Base-by-base conservation (phyloP, 2,113 vertebrate species). In the Accipiter virgatus region DNA sequence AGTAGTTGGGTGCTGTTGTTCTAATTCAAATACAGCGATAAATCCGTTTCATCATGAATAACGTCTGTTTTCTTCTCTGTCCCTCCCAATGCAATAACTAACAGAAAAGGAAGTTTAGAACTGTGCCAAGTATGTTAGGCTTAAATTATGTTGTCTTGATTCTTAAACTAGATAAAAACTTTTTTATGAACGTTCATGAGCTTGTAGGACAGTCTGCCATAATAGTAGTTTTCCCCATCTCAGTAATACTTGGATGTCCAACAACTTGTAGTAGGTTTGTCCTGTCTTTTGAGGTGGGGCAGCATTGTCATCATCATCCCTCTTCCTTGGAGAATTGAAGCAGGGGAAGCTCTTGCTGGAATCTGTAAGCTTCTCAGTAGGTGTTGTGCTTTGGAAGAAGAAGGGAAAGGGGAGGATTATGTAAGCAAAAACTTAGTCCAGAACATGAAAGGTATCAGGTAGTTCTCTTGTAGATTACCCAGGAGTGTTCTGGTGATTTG, bases 201-300 rank as follows among this genome's bases (percentile, higher is more conserved):
- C 38, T 58, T 50, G 20, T 55, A 38, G 55, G 45, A 43, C 27
- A 25, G 31, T 32, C 20, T 61, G 11, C 78, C 11, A 0, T 9
- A 40, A 34, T 8, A 22, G 27, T 38, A 25, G 34, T 23, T 59
- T 81, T 78, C 10, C 22, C 26, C 13, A 22, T 63, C 58, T 55
- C 1, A 0, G 22, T 32, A 16, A 10, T 43, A 27, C 16, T 75
- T 21, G 47, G 52, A 47, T 13, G 18, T n/a, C 32, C 2, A 1
- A 61, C 34, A 55, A 0, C 25, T 58, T 81, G 29, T 40, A 23
- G 15, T 16, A 50, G 12, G 5, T 63, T 63, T 80, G 11, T 40
- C 3, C 17, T 91, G 22, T 42, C 13, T 62, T 47, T 79, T 88
- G 48, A 47, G n/a, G 11, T 34, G 40, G 25, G 32, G 22, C 36